Base-by-base conservation (phyloP, 1,140 invertebrate species). In the Ostrea edulis region DNA sequence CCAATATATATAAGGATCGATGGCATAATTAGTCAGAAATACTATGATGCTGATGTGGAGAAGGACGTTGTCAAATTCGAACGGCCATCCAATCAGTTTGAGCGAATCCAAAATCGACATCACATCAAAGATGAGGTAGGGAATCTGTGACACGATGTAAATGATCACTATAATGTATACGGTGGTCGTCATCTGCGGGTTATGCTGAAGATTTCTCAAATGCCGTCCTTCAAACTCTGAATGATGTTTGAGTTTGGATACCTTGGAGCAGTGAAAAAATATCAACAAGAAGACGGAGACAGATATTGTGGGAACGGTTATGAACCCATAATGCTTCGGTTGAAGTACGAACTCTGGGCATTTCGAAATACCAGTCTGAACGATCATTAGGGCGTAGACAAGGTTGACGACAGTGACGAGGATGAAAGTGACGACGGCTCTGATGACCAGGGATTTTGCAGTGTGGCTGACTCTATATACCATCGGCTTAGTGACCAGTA, bases 11-110 rank as follows among this genome's bases (percentile, higher is more conserved):
- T 14, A 81, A 7, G 77, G 77, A 12, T 81, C 29, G 44, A 22
- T 81, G 11, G 77, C 77, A 29, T 81, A 81, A 81, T 81, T 81
- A 81, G 29, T 81, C 44, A 51, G 44, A 81, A 81, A 81, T 25
- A 51, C 44, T 17, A 81, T 81, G 11, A 81, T 29, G 17, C n/a
- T 25, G 9, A 81, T 29, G 20, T 51, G 12, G 20, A 81, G 77
- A 81, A 81, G n/a, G 11, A 81, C 25, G 44, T 81, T 25, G 77
- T 29, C n/a, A 25, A 22, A 35, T 20, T 58, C 55, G 9, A 17
- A 58, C 12, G 55, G 55, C 12, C 12, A 58, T 4, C 9, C 2
- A 20, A 58, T 20, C 5, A 20, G 20, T 58, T 58, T 11, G 4
- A 58, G 9, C 5, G 55, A 12, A 4, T 58, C 77, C 9, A 17